These are phyloP conservation scores for Campopleginae sp. DNA, from an alignment of 2,888 invertebrate species.

Conservation along the genomic window DNA sequence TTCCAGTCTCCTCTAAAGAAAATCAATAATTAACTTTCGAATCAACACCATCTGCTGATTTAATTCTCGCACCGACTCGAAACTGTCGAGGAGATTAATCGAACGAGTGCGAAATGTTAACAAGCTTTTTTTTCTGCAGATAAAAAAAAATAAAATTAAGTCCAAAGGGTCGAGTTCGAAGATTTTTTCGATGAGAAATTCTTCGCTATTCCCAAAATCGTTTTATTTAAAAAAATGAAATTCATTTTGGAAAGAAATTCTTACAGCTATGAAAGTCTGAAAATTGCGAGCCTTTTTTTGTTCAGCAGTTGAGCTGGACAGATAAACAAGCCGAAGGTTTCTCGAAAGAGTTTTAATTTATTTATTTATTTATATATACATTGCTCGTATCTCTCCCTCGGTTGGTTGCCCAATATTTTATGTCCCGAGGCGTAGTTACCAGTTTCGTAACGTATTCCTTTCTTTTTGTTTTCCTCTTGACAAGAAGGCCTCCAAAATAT, in stretches of 20 bases:
- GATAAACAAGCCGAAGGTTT: constrained; percentile 36
- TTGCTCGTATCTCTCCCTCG: constrained; percentile 66
- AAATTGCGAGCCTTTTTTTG: constrained; percentile 31
- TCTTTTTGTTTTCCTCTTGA: constrained; percentile 33
- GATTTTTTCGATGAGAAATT: not conserved
- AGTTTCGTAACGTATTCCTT: constrained; percentile 54
- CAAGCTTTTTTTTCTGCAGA: not conserved
- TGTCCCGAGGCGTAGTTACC: constrained; percentile 71
- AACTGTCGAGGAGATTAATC: not conserved
- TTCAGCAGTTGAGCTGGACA: constrained; percentile 36
- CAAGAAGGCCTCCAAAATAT: constrained; percentile 42
- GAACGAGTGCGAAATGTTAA: not conserved
- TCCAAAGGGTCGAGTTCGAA: not conserved
- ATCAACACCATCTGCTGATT: constrained; percentile 74
- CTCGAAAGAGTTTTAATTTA: constrained; percentile 68
- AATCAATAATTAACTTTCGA: constrained; percentile 81
- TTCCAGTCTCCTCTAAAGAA: constrained; percentile 67
- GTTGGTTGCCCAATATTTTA: constrained; percentile 68
- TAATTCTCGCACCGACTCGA: not conserved
- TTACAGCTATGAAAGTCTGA: not conserved
- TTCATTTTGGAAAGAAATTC: constrained; percentile 3
- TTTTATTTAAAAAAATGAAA: not conserved
- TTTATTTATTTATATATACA: constrained; percentile 75
- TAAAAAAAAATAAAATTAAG: not conserved
- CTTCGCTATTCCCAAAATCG: not conserved